Base-by-base conservation (phyloP, 1,140 invertebrate genomes). In the Subanguina moxae region DNA sequence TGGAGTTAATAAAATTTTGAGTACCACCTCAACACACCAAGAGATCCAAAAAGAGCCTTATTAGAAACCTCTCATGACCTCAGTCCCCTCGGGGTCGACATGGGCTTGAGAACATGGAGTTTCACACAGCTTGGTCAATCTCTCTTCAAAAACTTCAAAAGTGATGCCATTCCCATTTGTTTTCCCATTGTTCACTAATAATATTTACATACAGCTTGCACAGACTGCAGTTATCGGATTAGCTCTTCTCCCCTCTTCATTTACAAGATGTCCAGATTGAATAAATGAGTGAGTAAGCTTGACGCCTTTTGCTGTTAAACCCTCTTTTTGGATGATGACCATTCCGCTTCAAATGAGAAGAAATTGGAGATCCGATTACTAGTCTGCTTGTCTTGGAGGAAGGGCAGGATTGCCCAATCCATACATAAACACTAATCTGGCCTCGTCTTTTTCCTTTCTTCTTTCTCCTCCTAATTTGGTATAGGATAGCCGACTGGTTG, bases 341-440 rank as follows among this genome's bases (percentile, higher is more conserved):
- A 52, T 52, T 52, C 48, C 48, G n/a, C 48, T 52, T 15, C 48
- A 52, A 52, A 52, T 3, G 15, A 52, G 48, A 45, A 45, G n/a
- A n/a, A n/a, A n/a, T n/a, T n/a, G n/a, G 48, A 15, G 48, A 52
- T 52, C 48, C 48, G 48, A 52, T 52, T 52, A 52, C 48, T 8
- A 3, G 23, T n/a, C n/a, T n/a, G n/a, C n/a, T 52, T 25, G 48
- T 25, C 48, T 52, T 52, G 23, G 17, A 52, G 23, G 48, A 19
- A 52, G 17, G n/a, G 48, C n/a, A 52, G 48, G 23, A 1, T 38
- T 38, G 32, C 32, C 32, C 32, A 38, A 38, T 38, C 32, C 32
- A 38, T 38, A 38, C 32, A 38, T 38, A n/a, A n/a, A 11, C n/a
- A 52, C 48, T 52, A 52, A 52, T 52, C 48, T 52, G 17, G 23